Conservation (phyloP, 2,797 vertebrate species). For the Rhynchotus rufescens region DNA sequence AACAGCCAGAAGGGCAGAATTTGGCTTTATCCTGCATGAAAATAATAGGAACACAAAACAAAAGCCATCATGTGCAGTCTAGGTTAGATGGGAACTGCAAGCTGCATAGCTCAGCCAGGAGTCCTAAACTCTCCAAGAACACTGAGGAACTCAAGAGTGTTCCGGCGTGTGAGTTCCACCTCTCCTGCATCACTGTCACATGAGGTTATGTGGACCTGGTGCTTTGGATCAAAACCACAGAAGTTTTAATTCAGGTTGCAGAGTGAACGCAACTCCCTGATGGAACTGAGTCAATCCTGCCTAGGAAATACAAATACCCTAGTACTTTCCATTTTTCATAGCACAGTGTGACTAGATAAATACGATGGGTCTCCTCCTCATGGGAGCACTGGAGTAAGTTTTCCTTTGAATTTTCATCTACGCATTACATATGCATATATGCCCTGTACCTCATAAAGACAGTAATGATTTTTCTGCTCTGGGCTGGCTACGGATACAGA, state of each 20-base stretch:
- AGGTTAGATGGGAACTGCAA: constrained; percentile 37
- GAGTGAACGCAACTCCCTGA: neutral
- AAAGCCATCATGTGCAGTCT: neutral
- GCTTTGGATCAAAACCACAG: neutral
- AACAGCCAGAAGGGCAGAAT: neutral
- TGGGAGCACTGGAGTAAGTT: neutral
- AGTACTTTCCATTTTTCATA: neutral
- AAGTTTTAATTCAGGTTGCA: neutral
- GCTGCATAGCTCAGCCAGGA: constrained; percentile 10
- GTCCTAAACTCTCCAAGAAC: constrained; percentile 36
- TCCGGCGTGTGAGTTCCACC: neutral
- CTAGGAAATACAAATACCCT: neutral
- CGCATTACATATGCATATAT: neutral
- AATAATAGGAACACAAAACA: constrained; percentile 28
- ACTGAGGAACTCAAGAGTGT: neutral
- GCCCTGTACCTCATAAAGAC: neutral
- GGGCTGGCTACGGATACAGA: neutral
- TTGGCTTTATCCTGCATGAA: constrained; percentile 15
- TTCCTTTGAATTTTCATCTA: neutral
- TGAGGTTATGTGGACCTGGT: neutral
- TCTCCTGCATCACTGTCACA: neutral
- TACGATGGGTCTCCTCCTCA: neutral
- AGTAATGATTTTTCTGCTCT: neutral
- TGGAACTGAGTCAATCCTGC: neutral
- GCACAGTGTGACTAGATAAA: neutral